A percentile compares a stretch with the other conserved stretches of the same genome.
These are phyloP conservation scores for Turdus rufiventris DNA, from an alignment of 2,113 vertebrate genomes.

Conservation along the genomic window DNA sequence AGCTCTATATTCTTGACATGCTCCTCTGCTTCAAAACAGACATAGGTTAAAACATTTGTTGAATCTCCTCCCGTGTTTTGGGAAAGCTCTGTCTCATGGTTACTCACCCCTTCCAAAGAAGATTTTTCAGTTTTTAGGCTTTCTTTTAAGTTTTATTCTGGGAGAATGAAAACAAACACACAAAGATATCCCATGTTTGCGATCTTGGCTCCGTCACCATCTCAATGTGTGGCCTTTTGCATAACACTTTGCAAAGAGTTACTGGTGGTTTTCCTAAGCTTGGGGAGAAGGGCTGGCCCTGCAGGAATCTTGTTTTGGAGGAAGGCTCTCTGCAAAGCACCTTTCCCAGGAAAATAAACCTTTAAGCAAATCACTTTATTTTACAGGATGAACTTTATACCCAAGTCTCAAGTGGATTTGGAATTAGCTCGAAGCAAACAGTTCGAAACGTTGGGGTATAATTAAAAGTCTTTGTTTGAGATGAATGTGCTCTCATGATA, in stretches of 20 bases:
- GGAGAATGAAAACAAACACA: not conserved
- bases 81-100: not conserved
- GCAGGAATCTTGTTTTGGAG: not conserved
- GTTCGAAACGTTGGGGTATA: not conserved
- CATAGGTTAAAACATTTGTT: not conserved
- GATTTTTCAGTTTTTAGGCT: not conserved
- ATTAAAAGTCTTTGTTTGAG: not conserved
- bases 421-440: constrained; percentile 3
- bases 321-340: not conserved
- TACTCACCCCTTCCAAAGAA: not conserved
- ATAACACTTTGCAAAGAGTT: not conserved
- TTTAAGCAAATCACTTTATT: not conserved
- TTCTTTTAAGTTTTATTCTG: not conserved
- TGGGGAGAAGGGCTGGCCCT: not conserved
- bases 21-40: not conserved
- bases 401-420: not conserved
- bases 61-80: not conserved
- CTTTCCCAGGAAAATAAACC: constrained; percentile 1
- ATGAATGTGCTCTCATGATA: not conserved
- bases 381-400: not conserved
- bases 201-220: not conserved
- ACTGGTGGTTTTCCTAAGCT: not conserved
- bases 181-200: not conserved
- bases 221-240: not conserved
- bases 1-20: not conserved